Percentiles rank a stretch among this genome's conserved stretches.
phyloP scores from a whole-genome alignment of 2,113 vertebrate genomes.

The Dipodomys stephensi region DNA sequence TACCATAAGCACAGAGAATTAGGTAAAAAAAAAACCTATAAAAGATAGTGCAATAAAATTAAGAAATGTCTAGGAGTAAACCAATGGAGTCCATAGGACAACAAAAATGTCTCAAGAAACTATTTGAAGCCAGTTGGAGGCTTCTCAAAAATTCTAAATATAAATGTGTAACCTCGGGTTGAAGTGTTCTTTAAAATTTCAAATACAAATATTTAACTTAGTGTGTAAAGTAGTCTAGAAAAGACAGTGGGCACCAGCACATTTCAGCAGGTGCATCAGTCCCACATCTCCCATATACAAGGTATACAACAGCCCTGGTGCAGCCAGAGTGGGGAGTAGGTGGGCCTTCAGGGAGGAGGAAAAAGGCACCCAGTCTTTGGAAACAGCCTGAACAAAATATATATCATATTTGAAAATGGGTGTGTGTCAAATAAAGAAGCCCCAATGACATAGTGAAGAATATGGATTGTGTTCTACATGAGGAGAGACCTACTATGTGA shows the following conservation, averaged over 20 bases:
- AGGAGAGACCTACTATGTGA: not conserved
- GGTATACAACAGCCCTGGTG: not conserved
- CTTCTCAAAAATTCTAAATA: slow-evolving; percentile 20
- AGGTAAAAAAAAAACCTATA: not conserved
- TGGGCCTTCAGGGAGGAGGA: not conserved
- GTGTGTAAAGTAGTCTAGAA: slow-evolving; percentile 25
- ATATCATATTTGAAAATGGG: not conserved
- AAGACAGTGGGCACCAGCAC: not conserved
- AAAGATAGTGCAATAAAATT: slow-evolving; percentile 52
- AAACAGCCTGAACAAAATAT: not conserved
- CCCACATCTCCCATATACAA: not conserved
- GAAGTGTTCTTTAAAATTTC: slow-evolving; percentile 47
- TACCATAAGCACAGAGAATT: slow-evolving; percentile 29
- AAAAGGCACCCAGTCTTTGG: not conserved
- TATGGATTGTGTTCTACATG: not conserved
- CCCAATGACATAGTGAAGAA: not conserved
- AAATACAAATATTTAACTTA: slow-evolving; percentile 35
- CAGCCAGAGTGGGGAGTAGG: not conserved
- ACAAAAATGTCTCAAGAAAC: slow-evolving; percentile 29
- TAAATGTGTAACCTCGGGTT: not conserved
- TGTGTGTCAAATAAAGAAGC: not conserved
- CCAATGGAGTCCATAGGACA: slow-evolving; percentile 25
- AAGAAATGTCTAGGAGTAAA: slow-evolving; percentile 50
- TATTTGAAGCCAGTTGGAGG: not conserved
- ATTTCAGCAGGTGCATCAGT: not conserved